phyloP scores from a whole-genome alignment of 1,140 invertebrate species.

The Campoletis sonorensis region DNA sequence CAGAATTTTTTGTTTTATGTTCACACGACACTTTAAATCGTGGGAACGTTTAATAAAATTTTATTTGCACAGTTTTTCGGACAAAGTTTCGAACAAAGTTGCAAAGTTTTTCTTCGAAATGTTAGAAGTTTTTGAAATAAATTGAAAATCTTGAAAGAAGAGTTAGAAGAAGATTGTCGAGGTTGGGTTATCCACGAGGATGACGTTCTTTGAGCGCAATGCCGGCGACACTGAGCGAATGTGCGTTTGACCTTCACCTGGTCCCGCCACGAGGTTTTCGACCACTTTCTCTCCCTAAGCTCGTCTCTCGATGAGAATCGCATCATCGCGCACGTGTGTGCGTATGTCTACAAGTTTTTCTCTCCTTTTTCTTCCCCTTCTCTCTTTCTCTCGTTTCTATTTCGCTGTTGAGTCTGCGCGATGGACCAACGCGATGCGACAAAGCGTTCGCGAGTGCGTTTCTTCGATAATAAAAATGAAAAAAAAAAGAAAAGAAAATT shows the following conservation, averaged over 20 bases:
- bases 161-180: neutral
- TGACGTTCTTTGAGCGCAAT: conserved; percentile 47
- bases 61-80: no score
- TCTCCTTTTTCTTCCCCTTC: neutral
- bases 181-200: conserved; percentile 21
- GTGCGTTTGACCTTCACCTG: conserved; percentile 55
- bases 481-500: neutral
- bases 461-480: neutral
- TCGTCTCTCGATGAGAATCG: conserved; percentile 20
- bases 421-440: conserved; percentile 1
- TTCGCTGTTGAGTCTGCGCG: neutral
- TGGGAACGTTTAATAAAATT: no score
- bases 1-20: no score
- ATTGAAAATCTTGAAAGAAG: neutral
- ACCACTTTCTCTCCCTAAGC: conserved; percentile 58
- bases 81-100: no score
- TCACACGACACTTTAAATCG: no score
- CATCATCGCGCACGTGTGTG: conserved; percentile 22
- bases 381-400: neutral
- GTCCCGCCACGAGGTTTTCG: conserved; percentile 49
- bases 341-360: neutral
- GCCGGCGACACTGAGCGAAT: conserved; percentile 47
- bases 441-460: neutral
- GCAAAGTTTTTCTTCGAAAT: neutral
- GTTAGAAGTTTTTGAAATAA: neutral